Percentiles rank a stretch among this genome's conserved stretches.
Evolutionary conservation across 2,113 vertebrate genomes (phyloP).

Genomic region (Rynchops niger): DNA sequence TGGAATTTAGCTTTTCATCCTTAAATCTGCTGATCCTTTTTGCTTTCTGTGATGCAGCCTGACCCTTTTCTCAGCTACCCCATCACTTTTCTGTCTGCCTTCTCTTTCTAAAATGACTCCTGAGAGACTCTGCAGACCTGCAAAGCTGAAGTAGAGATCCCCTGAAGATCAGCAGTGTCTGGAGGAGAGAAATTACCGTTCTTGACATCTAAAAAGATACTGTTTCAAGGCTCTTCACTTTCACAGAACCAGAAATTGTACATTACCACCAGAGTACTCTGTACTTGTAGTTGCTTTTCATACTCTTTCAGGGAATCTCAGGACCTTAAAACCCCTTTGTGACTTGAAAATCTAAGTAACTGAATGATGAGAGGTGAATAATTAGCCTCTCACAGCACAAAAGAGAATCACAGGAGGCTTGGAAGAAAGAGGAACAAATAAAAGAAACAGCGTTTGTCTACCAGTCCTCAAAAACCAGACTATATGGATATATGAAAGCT

Average conservation of each 20-base stretch:
- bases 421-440: background rate
- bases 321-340: background rate
- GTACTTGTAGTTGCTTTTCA: background rate
- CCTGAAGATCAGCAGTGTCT: background rate
- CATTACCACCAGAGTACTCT: background rate
- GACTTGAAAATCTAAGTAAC: background rate
- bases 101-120: background rate
- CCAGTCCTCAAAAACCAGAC: background rate
- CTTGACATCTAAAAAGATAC: background rate
- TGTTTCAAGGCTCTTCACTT: background rate
- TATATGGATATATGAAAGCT: background rate
- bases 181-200: background rate
- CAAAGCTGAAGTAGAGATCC: background rate
- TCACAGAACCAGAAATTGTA: background rate
- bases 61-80: constrained; percentile 1
- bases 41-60: background rate
- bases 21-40: constrained; percentile 3
- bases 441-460: background rate
- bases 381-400: background rate
- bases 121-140: background rate
- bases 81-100: background rate
- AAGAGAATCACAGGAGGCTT: background rate
- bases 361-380: background rate
- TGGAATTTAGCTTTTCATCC: background rate
- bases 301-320: background rate